These are phyloP conservation scores for Neodiprion fabricii DNA, from an alignment of 1,140 invertebrate genomes.

Conservation along the genomic window DNA sequence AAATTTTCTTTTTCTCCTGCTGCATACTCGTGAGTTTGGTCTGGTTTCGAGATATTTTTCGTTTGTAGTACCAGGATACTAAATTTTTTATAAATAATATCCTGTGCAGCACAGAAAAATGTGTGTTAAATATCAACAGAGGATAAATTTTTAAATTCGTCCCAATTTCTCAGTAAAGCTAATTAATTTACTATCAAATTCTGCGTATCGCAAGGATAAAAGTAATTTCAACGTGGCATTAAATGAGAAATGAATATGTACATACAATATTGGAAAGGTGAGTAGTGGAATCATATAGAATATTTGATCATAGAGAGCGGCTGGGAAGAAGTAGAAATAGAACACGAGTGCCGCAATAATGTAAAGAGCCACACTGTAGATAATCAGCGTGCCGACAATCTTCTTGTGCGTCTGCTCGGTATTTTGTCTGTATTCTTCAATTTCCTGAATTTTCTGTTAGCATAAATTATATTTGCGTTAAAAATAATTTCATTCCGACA, in stretches of 20 bases:
- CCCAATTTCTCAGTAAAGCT: too few relatives aligned
- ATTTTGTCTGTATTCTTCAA: constrained; percentile 79
- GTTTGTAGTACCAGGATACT: constrained; percentile 87
- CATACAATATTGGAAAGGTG: constrained; percentile 82
- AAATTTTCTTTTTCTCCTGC: constrained; percentile 84
- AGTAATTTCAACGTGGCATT: too few relatives aligned
- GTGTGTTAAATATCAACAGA: not conserved
- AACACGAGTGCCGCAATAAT: constrained; percentile 75
- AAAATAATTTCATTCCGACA: constrained; percentile 12
- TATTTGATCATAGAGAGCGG: constrained; percentile 71
- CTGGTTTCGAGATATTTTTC: constrained; percentile 82
- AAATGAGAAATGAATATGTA: constrained; percentile 33
- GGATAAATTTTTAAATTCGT: too few relatives aligned
- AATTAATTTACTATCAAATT: too few relatives aligned
- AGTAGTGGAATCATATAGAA: constrained; percentile 77
- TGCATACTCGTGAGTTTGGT: constrained; percentile 75
- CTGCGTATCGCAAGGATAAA: too few relatives aligned
- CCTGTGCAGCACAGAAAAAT: constrained; percentile 63
- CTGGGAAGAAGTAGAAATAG: constrained; percentile 81
- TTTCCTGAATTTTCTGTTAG: constrained; percentile 75
- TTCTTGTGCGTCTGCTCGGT: constrained; percentile 82
- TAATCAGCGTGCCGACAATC: constrained; percentile 78
- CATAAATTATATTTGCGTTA: constrained; percentile 34
- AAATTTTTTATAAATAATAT: constrained; percentile 79
- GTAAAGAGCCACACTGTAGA: constrained; percentile 83